Conservation (phyloP, 2,888 invertebrate genomes). For the Aporophyla lueneburgensis region DNA sequence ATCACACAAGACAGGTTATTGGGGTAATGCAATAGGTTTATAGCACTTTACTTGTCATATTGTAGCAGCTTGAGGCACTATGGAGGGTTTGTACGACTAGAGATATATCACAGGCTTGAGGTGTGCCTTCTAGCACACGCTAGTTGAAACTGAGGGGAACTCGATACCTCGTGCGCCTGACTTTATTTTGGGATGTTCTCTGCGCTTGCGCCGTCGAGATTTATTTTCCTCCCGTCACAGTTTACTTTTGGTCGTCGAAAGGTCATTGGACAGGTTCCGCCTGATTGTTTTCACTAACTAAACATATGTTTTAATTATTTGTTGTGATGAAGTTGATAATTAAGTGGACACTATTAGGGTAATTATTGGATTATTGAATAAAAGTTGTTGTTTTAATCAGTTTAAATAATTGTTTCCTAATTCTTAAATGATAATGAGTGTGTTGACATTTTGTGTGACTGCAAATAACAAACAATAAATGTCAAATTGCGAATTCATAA, state of each 20-base stretch:
- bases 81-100: slow-evolving; percentile 79
- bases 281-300: slow-evolving; percentile 73
- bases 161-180: slow-evolving; percentile 83
- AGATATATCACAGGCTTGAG: slow-evolving; percentile 83
- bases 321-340: slow-evolving; percentile 22
- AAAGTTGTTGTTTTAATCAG: background rate
- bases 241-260: slow-evolving; percentile 87
- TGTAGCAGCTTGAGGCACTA: slow-evolving; percentile 76
- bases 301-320: slow-evolving; percentile 31
- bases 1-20: slow-evolving; percentile 79
- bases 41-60: slow-evolving; percentile 86
- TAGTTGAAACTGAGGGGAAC: slow-evolving; percentile 85
- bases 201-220: slow-evolving; percentile 78
- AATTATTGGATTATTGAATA: background rate
- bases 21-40: slow-evolving; percentile 65
- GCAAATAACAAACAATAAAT: slow-evolving; percentile 35
- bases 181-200: slow-evolving; percentile 84
- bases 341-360: background rate
- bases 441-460: slow-evolving; percentile 23
- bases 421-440: slow-evolving; percentile 30
- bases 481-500: background rate
- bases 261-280: slow-evolving; percentile 87
- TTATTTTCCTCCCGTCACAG: slow-evolving; percentile 85
- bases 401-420: background rate
- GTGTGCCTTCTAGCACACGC: slow-evolving; percentile 76